Conservation (phyloP, 2,888 invertebrate genomes). For the Diadegma fenestrale region DNA sequence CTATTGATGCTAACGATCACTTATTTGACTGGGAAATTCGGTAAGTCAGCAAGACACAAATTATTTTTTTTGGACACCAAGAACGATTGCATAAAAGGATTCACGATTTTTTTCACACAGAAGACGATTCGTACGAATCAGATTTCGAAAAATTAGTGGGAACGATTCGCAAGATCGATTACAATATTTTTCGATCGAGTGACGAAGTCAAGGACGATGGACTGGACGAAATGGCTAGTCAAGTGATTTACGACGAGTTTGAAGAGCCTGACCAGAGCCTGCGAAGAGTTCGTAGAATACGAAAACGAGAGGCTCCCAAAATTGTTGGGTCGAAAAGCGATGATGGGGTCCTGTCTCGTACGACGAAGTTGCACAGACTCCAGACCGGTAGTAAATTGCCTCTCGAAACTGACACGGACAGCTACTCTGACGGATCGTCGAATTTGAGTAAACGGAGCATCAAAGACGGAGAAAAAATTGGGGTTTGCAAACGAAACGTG, state of each 20-base stretch:
- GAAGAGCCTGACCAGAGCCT: not conserved
- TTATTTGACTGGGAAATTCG: conserved; percentile 45
- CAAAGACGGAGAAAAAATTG: conserved; percentile 29
- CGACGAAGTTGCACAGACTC: conserved; percentile 17
- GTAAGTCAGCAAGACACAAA: conserved; percentile 43
- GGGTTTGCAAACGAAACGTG: conserved; percentile 59
- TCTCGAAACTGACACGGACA: conserved; percentile 26
- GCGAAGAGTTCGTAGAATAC: conserved; percentile 17
- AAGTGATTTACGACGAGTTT: conserved; percentile 13
- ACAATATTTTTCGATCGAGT: not conserved
- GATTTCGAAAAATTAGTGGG: not conserved
- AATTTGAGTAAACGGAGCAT: conserved; percentile 39
- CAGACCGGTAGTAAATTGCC: conserved; percentile 22
- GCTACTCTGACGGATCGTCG: not conserved
- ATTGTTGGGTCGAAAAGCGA: not conserved
- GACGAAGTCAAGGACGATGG: conserved; percentile 26
- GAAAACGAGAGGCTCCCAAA: conserved; percentile 42
- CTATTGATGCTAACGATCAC: conserved; percentile 45
- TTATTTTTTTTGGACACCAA: not conserved
- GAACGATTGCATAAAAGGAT: not conserved
- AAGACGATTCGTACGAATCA: not conserved
- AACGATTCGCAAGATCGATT: not conserved
- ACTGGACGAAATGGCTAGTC: conserved; percentile 4
- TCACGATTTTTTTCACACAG: not conserved
- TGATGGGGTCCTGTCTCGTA: not conserved